Percentiles rank a stretch among this genome's conserved stretches.
Evolutionary conservation across 2,888 invertebrate species (phyloP).

Genomic region (Catonia carolina): DNA sequence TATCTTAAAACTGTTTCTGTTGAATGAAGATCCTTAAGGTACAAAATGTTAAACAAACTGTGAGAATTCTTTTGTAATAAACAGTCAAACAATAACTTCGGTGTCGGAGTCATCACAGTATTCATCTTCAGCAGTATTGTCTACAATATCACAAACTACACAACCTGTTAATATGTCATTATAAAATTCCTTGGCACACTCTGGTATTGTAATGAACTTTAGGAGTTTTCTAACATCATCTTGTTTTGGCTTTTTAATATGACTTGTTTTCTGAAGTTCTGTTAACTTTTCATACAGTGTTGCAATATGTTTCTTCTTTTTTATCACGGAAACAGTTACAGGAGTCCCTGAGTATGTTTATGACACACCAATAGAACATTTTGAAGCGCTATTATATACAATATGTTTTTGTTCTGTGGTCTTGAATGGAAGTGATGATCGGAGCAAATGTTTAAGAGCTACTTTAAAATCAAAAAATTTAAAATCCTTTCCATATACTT

Average conservation of each 20-base stretch:
- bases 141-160: too few species aligned
- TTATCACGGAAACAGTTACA: neutral
- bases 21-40: too few species aligned
- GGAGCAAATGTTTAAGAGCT: neutral
- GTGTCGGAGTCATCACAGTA: neutral
- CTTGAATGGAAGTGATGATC: neutral
- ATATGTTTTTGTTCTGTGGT: neutral
- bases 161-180: neutral
- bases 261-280: neutral
- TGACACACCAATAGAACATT: neutral
- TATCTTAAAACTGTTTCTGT: too few species aligned
- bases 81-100: neutral
- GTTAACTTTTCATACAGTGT: neutral
- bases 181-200: neutral
- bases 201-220: neutral
- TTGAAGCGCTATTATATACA: neutral
- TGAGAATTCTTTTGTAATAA: neutral
- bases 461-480: neutral
- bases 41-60: too few species aligned
- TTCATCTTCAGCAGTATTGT: neutral
- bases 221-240: neutral
- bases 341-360: neutral
- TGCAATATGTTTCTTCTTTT: neutral
- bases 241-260: neutral
- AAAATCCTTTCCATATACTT: neutral